These are phyloP conservation scores for Poeciliopsis paucimaculata DNA, from an alignment of 2,797 vertebrate species.

Conservation along the genomic window DNA sequence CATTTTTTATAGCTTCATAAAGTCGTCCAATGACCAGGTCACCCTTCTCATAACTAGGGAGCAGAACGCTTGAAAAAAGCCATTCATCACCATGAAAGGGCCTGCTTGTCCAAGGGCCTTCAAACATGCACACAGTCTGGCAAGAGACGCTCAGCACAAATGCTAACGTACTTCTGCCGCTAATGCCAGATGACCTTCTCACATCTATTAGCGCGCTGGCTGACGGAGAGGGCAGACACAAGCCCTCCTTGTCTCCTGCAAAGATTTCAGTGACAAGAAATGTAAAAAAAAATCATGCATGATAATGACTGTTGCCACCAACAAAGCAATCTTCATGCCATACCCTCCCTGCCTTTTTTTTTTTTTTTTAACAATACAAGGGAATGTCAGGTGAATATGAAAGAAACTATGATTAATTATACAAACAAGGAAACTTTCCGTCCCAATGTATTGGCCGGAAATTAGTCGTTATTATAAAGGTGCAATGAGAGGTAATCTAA, in stretches of 20 bases:
- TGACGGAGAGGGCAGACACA: conserved; percentile 85
- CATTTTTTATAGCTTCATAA: conserved; percentile 99
- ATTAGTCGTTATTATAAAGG: conserved; percentile 59
- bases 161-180: conserved; percentile 97
- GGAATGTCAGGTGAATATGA: conserved; percentile 71
- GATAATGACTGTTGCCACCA: conserved; percentile 73
- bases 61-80: conserved; percentile 99
- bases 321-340: conserved; percentile 56
- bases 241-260: conserved; percentile 81
- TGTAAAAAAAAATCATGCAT: conserved; percentile 80
- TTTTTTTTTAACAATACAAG: conserved; percentile 57
- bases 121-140: conserved; percentile 97
- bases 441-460: conserved; percentile 49
- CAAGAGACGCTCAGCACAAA: conserved; percentile 94
- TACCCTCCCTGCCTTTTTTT: conserved; percentile 2
- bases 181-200: conserved; percentile 98
- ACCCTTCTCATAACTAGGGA: conserved; percentile 99
- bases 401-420: conserved; percentile 69
- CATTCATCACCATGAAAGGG: conserved; percentile 99
- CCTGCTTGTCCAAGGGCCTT: conserved; percentile 94
- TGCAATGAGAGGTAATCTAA: conserved; percentile 74
- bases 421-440: conserved; percentile 45
- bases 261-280: conserved; percentile 82
- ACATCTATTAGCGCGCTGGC: conserved; percentile 90
- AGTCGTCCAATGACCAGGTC: conserved; percentile 99